Percentiles rank a stretch among this genome's conserved stretches.
Evolutionary conservation across 2,888 invertebrate genomes (phyloP).

Genomic region (Formica aserva): DNA sequence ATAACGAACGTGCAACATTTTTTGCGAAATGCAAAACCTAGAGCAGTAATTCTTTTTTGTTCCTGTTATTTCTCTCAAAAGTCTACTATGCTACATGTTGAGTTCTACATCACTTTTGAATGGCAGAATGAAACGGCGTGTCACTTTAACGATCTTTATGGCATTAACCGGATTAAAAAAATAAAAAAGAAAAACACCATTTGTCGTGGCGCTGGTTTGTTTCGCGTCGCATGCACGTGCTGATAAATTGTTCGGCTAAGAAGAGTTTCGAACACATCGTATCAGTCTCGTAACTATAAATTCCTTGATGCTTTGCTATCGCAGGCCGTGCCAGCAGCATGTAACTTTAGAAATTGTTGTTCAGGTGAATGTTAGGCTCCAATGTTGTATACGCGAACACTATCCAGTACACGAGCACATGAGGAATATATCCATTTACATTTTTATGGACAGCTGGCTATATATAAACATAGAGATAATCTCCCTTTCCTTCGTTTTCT

Average conservation of each 20-base stretch:
- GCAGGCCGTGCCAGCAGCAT: neutral
- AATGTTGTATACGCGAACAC: neutral
- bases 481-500: neutral
- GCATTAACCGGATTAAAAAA: neutral
- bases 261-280: neutral
- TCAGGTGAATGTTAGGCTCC: neutral
- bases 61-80: neutral
- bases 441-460: constrained; percentile 13
- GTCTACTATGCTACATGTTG: neutral
- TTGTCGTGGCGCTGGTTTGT: neutral
- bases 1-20: constrained; percentile 20
- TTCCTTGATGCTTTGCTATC: constrained; percentile 3
- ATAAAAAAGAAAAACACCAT: neutral
- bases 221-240: neutral
- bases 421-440: constrained; percentile 23
- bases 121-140: neutral
- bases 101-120: neutral
- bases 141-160: neutral
- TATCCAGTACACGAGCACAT: neutral
- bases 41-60: constrained; percentile 29
- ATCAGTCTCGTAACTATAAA: constrained; percentile 19
- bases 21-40: neutral
- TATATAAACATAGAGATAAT: neutral
- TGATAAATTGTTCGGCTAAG: constrained; percentile 19
- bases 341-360: constrained; percentile 29